These are phyloP conservation scores for Pollenia griseotomentosa DNA, from an alignment of 2,888 invertebrate genomes.

Conservation along the genomic window DNA sequence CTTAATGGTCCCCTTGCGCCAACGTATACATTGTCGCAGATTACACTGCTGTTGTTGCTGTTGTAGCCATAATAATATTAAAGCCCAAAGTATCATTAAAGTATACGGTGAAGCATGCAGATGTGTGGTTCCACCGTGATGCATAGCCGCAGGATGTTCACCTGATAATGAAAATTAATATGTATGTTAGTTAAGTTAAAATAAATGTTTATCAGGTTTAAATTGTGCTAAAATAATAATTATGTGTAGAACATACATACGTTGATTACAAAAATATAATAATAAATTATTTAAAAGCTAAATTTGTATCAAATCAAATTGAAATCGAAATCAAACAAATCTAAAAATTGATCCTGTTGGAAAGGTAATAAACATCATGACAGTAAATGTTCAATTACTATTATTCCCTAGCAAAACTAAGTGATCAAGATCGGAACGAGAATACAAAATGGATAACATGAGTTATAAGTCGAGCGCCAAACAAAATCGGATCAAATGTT, in stretches of 20 bases:
- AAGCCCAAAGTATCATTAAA: slow-evolving; percentile 78
- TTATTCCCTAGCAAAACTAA: too few species aligned
- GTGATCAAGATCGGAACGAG: too few species aligned
- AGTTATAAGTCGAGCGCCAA: too few species aligned
- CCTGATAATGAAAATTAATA: slow-evolving; percentile 84
- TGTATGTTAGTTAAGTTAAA: slow-evolving; percentile 75
- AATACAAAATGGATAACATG: too few species aligned
- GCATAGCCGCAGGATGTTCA: slow-evolving; percentile 94
- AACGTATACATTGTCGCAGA: slow-evolving; percentile 75
- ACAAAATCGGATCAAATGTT: too few species aligned
- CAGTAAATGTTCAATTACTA: too few species aligned
- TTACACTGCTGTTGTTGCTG: slow-evolving; percentile 72
- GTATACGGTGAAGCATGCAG: slow-evolving; percentile 78
- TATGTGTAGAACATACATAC: too few species aligned
- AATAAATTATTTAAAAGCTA: too few species aligned
- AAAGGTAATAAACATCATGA: too few species aligned
- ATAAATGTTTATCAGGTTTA: slow-evolving; percentile 13
- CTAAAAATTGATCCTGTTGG: too few species aligned
- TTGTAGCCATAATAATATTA: slow-evolving; percentile 76
- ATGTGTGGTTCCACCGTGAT: slow-evolving; percentile 86
- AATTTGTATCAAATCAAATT: too few species aligned
- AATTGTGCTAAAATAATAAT: slow-evolving; percentile 4
- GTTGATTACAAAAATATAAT: not conserved
- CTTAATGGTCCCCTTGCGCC: slow-evolving; percentile 74
- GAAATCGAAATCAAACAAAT: too few species aligned